Evolutionary conservation across 1,140 invertebrate species (phyloP), one percentile per base, ranked within the genome.

Genomic region (Euglossa dilemma): DNA sequence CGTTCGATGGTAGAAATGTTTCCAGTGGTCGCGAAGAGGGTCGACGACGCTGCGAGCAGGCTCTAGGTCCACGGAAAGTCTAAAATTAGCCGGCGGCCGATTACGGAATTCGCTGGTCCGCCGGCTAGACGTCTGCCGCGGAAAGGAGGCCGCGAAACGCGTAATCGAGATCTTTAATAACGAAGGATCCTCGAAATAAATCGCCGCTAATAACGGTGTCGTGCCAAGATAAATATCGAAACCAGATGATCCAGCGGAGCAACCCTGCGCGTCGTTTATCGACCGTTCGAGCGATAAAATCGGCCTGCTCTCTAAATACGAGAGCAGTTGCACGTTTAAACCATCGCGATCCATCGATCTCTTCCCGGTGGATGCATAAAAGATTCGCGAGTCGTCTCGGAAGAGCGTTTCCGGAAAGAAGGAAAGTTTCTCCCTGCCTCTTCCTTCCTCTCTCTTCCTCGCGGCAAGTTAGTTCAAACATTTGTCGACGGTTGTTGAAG

Each of bases 1-100:
- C 36, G 1, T 1, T 36, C 25, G 54, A 8, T 50, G 45, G 16
- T 59, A 52, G 56, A 45, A n/a, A 63, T 50, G 6, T 69, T 28
- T 50, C 50, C 57, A 25, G 45, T n/a, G 14, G n/a, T 50, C 47
- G 45, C 2, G n/a, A 59, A 63, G 61, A 50, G 9, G 23, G n/a
- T n/a, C 1, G 52, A 12, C 9, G 36, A 45, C 25, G 36, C 36
- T 25, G 2, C 6, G 56, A 43, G 20, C 20, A 28, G 20, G 18
- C 20, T 28, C 25, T 6, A 43, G 25, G 45, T 72, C 23, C 61
- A 25, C n/a, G 25, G 52, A 67, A 66, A 12, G 52, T 47, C 25
- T 82, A 76, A 82, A 76, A 76, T 82, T 82, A 82, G 43, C 6
- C 7, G 57, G 14, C n/a, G 50, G 16, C 5, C 50, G 66, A 52